Percentiles rank a stretch among this genome's conserved stretches.
Evolutionary conservation across 2,888 invertebrate species (phyloP).

Genomic region (Chrysina gloriosa): DNA sequence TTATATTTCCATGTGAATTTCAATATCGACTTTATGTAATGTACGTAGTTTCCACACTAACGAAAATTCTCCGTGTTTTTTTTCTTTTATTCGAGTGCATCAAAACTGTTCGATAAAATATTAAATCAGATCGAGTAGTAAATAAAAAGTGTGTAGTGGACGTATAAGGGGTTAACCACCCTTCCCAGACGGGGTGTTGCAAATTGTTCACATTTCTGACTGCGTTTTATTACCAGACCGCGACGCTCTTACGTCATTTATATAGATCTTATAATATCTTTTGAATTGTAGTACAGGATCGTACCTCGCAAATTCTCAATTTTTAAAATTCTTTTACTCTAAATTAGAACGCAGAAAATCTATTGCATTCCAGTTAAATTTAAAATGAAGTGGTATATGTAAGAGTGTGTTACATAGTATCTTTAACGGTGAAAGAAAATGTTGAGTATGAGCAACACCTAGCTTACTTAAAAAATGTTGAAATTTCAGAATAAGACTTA

Average conservation of each 20-base stretch:
- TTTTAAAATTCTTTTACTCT: too few relatives aligned
- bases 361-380: too few relatives aligned
- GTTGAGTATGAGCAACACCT: too few relatives aligned
- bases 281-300: constrained; percentile 27
- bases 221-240: constrained; percentile 60
- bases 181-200: constrained; percentile 55
- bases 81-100: neutral
- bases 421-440: too few relatives aligned
- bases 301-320: neutral
- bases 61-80: neutral
- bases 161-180: constrained; percentile 42
- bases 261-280: constrained; percentile 56
- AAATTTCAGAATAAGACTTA: too few relatives aligned
- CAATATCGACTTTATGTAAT: neutral
- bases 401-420: too few relatives aligned
- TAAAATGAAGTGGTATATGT: too few relatives aligned
- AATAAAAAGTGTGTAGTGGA: constrained; percentile 44
- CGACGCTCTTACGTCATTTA: constrained; percentile 49
- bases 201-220: constrained; percentile 58
- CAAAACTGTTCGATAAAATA: constrained; percentile 17
- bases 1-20: neutral
- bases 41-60: too few relatives aligned
- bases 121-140: constrained; percentile 37
- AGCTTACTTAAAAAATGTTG: too few relatives aligned
- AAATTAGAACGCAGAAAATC: too few relatives aligned